These are phyloP conservation scores for Ranitomeya imitator DNA, from an alignment of 2,113 vertebrate genomes.

Conservation along the genomic window DNA sequence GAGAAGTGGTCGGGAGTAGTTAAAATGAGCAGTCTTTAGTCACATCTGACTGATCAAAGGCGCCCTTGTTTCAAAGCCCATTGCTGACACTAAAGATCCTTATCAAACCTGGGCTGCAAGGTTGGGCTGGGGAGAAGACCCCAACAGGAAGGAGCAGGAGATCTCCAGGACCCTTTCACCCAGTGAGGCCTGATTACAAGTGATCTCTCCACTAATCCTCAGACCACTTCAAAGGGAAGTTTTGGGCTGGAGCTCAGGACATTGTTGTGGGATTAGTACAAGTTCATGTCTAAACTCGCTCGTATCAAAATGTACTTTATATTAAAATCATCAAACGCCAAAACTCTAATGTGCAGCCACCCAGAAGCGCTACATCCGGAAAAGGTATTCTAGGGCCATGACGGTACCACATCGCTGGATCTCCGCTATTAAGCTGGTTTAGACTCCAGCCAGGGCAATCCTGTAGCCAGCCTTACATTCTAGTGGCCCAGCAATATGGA, in stretches of 20 bases:
- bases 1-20: conserved; percentile 12
- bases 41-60: conserved; percentile 61
- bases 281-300: conserved; percentile 23
- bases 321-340: neutral
- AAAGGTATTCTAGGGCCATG: conserved; percentile 11
- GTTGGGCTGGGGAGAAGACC: neutral
- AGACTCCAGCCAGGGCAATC: too few relatives aligned
- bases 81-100: conserved; percentile 56
- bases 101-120: conserved; percentile 25
- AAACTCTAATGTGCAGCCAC: neutral
- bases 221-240: conserved; percentile 31
- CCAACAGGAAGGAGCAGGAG: conserved; percentile 5
- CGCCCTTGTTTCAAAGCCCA: conserved; percentile 61
- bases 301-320: conserved; percentile 2
- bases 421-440: too few relatives aligned
- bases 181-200: neutral
- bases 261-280: conserved; percentile 6
- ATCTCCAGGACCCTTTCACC: conserved; percentile 5
- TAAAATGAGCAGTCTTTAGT: conserved; percentile 58
- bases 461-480: too few relatives aligned
- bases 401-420: neutral
- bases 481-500: too few relatives aligned
- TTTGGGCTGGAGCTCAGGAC: neutral
- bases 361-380: neutral
- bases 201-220: neutral